Evolutionary conservation across 2,888 invertebrate species (phyloP).

Genomic region (Tipula helvola): DNA sequence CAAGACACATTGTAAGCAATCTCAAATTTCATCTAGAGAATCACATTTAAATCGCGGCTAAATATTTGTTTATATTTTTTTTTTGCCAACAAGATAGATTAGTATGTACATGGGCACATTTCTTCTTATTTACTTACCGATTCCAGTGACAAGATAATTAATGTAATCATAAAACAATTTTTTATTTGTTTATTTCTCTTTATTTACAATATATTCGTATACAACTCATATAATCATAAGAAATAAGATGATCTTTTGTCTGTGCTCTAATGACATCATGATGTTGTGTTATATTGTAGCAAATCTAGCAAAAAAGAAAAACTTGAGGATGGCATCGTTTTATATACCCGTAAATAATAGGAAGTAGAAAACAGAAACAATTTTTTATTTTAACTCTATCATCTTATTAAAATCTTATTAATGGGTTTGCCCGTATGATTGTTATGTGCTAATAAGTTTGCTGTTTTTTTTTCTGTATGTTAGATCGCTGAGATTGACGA

Average conservation of each 20-base stretch:
- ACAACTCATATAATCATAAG: neutral
- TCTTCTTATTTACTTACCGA: neutral
- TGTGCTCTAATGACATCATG: neutral
- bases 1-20: neutral
- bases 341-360: neutral
- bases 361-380: neutral
- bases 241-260: neutral
- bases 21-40: neutral
- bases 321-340: neutral
- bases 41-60: neutral
- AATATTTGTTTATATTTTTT: neutral
- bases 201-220: neutral
- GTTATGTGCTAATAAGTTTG: neutral
- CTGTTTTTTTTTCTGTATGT: neutral
- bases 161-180: neutral
- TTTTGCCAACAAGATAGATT: neutral
- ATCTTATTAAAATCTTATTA: neutral
- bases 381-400: neutral
- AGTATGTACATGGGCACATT: neutral
- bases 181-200: neutral
- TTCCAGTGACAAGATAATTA: neutral
- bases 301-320: neutral
- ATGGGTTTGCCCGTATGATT: neutral
- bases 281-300: neutral
- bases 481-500: neutral